Conservation (phyloP, 2,888 invertebrate genomes). For the Erannis defoliaria region DNA sequence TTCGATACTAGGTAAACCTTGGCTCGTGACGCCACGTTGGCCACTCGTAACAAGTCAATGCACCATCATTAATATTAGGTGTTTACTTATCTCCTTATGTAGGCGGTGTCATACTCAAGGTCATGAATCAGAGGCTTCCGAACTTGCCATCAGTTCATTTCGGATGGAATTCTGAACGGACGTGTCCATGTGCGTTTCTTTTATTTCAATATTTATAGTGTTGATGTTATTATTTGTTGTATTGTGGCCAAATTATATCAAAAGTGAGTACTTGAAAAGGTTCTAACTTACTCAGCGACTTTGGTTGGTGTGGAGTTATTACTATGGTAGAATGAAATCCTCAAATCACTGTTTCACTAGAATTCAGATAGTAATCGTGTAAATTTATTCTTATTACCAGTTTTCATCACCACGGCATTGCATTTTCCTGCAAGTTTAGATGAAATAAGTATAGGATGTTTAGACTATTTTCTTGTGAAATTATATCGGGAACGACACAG, state of each 20-base stretch:
- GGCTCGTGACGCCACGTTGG: conserved; percentile 30
- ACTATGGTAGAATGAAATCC: not conserved
- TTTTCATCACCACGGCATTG: no score
- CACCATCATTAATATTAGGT: conserved; percentile 34
- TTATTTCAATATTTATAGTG: conserved; percentile 7
- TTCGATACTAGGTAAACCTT: conserved; percentile 6
- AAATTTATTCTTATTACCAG: not conserved
- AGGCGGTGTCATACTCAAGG: conserved; percentile 76
- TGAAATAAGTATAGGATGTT: no score
- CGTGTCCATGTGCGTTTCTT: conserved; percentile 4
- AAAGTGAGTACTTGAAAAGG: conserved; percentile 4
- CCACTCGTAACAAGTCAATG: conserved; percentile 32
- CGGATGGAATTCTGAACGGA: not conserved
- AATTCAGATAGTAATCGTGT: no score
- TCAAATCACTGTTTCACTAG: not conserved
- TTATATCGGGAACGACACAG: not conserved
- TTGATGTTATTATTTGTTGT: conserved; percentile 10
- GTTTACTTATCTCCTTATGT: conserved; percentile 71
- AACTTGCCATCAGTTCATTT: conserved; percentile 1
- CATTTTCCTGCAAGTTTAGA: no score
- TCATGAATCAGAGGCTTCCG: conserved; percentile 44
- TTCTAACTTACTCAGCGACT: not conserved
- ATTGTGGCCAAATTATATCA: not conserved
- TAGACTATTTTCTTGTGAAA: not conserved
- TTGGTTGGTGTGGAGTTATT: not conserved